These are phyloP conservation scores for Actinostola sp. DNA, from an alignment of 92 coral and sea anemone species.

Conservation along the genomic window DNA sequence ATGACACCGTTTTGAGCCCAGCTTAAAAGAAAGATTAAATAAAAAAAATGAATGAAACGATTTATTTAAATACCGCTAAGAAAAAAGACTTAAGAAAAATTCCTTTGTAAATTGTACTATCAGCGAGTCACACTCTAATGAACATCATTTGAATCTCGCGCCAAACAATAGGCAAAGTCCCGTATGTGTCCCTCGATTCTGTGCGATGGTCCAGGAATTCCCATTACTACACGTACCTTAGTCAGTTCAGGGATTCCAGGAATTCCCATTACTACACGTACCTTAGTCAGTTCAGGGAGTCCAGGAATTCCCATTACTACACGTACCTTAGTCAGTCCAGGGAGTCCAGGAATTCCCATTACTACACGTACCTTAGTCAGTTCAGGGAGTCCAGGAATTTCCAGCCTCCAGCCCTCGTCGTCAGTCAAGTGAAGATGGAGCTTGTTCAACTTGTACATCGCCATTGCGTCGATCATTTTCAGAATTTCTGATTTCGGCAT, in stretches of 20 bases:
- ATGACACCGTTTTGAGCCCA: constrained; percentile 85
- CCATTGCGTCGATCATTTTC: constrained; percentile 84
- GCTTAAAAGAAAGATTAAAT: constrained; percentile 24
- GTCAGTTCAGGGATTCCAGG: too few species aligned
- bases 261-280: too few species aligned
- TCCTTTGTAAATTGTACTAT: too few species aligned
- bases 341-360: background rate
- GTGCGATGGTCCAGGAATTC: too few species aligned
- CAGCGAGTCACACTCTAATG: too few species aligned
- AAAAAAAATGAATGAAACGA: background rate
- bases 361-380: constrained; percentile 50
- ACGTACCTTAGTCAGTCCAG: constrained; percentile 6
- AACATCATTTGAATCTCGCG: too few species aligned
- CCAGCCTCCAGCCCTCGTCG: constrained; percentile 97
- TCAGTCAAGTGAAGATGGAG: constrained; percentile 91
- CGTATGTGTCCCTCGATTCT: too few species aligned
- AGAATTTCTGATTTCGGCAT: constrained; percentile 78
- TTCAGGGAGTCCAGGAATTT: constrained; percentile 90
- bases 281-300: too few species aligned
- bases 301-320: too few species aligned
- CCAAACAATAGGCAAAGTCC: too few species aligned
- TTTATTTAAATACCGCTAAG: background rate
- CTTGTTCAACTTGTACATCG: constrained; percentile 93
- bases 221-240: too few species aligned
- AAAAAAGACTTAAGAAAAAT: too few species aligned